A percentile compares a stretch with the other conserved stretches of the same genome.
Evolutionary conservation across 23 tunicate genomes (phyloP).

Genomic region (Clavelina lepadiformis): DNA sequence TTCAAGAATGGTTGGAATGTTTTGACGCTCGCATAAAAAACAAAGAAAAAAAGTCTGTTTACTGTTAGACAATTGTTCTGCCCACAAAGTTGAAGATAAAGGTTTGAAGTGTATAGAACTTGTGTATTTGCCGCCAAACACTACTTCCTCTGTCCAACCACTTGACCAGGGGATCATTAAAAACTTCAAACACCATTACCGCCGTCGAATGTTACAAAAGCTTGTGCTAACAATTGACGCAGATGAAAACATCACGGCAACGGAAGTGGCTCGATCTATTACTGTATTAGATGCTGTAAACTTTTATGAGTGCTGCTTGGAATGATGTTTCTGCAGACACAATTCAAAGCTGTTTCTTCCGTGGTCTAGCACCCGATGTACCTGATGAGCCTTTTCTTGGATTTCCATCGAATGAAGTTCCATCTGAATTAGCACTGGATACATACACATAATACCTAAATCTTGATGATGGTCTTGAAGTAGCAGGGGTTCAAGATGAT

Average conservation of each 20-base stretch:
- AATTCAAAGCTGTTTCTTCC: constrained; percentile 18
- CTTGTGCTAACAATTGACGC: constrained; percentile 7
- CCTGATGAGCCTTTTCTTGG: constrained; percentile 28
- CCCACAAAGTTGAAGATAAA: constrained; percentile 12
- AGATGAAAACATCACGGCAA: constrained; percentile 8
- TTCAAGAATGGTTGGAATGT: constrained; percentile 5
- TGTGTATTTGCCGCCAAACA: constrained; percentile 27
- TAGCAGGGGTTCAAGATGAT: constrained; percentile 10
- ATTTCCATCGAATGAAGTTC: constrained; percentile 19
- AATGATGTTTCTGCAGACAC: constrained; percentile 15
- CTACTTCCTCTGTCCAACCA: constrained; percentile 19
- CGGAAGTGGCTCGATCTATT: constrained; percentile 17
- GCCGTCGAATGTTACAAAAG: constrained; percentile 22
- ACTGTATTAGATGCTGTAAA: constrained; percentile 18
- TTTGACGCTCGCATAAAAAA: constrained; percentile 10
- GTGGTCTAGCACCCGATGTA: constrained; percentile 15
- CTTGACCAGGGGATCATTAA: constrained; percentile 31
- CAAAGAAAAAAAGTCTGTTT: constrained; percentile 14
- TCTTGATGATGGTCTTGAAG: constrained; percentile 9
- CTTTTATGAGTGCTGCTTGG: constrained; percentile 20
- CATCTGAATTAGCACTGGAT: constrained; percentile 7
- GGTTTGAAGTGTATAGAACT: constrained; percentile 2
- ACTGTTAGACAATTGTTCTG: constrained; percentile 19
- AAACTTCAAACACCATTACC: constrained; percentile 31
- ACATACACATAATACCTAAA: neutral